phyloP scores from a whole-genome alignment of 2,113 vertebrate genomes.

The Guaruba guarouba region DNA sequence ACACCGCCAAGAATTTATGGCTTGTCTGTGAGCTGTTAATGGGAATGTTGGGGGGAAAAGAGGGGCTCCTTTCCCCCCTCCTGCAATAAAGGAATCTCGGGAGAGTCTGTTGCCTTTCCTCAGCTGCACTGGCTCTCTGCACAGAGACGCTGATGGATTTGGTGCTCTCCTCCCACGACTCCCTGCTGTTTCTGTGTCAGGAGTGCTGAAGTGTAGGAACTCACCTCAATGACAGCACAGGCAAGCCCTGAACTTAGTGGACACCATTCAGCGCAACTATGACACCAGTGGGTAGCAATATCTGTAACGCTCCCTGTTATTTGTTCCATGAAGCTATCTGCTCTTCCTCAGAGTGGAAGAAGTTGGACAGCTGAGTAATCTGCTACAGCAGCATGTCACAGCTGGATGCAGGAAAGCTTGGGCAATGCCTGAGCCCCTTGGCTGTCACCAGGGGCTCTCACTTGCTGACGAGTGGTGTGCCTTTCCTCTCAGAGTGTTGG shows the following conservation, averaged over 20 bases:
- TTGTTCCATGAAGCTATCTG: background rate
- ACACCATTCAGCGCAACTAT: background rate
- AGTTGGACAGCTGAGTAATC: background rate
- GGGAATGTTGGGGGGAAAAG: background rate
- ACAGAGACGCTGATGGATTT: background rate
- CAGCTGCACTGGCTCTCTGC: background rate
- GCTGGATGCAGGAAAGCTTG: background rate
- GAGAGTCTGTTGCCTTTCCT: background rate
- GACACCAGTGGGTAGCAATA: background rate
- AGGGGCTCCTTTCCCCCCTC: background rate
- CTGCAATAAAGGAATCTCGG: background rate
- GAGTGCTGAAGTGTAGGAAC: background rate
- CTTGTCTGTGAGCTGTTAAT: background rate
- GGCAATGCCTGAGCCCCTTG: background rate
- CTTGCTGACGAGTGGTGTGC: background rate
- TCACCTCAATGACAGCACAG: background rate
- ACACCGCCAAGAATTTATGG: background rate
- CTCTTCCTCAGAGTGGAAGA: background rate
- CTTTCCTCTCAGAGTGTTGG: background rate
- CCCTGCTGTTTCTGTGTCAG: fast-evolving
- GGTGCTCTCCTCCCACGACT: background rate
- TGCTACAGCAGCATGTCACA: background rate
- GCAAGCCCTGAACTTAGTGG: fast-evolving
- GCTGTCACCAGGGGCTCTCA: background rate
- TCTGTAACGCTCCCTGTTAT: background rate